Evolutionary conservation across 2,113 vertebrate species (phyloP).

Genomic region (Diadophis punctatus): DNA sequence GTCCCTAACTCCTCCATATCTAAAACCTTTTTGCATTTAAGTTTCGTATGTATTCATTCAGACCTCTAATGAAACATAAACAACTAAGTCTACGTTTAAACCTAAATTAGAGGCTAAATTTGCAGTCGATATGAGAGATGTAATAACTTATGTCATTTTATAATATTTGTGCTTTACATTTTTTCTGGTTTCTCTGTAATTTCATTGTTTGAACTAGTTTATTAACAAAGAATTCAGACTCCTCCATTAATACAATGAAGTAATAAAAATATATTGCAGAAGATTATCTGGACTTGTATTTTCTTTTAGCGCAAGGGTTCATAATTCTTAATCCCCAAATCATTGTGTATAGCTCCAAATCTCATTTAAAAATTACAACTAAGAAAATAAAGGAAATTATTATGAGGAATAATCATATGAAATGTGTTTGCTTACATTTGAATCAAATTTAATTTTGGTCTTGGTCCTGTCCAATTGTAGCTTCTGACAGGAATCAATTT

Average conservation of each 20-base stretch:
- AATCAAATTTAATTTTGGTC: not conserved
- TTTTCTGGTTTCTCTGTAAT: not conserved
- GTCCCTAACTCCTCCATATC: not conserved
- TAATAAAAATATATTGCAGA: not conserved
- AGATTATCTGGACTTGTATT: not conserved
- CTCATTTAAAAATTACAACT: not conserved
- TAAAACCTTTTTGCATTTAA: not conserved
- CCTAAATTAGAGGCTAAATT: not conserved
- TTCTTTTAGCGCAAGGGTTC: not conserved
- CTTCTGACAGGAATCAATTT: not conserved
- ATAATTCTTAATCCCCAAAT: not conserved
- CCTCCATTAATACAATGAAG: not conserved
- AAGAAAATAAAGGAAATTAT: not conserved
- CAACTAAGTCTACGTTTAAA: not conserved
- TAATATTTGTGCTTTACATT: not conserved
- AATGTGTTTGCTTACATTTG: not conserved
- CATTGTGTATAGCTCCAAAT: not conserved
- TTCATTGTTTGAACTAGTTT: not conserved
- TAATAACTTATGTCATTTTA: not conserved
- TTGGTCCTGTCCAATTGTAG: not conserved
- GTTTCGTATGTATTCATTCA: not conserved
- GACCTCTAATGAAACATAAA: not conserved
- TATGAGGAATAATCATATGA: not conserved
- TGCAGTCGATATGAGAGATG: not conserved
- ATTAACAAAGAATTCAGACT: not conserved